phyloP scores from a whole-genome alignment of 2,113 vertebrate species.

The Hydrolagus affinis region DNA sequence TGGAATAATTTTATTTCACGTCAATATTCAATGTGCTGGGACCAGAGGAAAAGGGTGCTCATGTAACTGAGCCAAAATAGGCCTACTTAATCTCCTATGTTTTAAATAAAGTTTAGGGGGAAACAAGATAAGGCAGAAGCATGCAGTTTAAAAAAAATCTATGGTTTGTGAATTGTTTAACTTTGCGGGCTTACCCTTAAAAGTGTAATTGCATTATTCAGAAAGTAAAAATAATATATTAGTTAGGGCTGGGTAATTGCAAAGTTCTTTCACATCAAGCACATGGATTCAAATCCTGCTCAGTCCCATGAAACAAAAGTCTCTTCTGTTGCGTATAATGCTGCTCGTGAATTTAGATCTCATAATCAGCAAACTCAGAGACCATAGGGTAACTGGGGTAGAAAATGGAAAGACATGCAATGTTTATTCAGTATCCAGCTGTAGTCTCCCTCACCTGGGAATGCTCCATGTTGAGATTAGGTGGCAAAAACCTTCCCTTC shows the following conservation, averaged over 20 bases:
- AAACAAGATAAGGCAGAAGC: not conserved
- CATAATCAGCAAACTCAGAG: too few species aligned
- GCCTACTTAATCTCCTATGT: not conserved
- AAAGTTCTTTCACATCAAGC: not conserved
- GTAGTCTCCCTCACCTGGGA: too few species aligned
- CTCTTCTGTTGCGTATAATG: not conserved
- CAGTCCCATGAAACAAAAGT: not conserved
- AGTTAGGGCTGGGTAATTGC: not conserved
- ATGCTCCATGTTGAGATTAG: too few species aligned
- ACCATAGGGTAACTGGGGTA: too few species aligned
- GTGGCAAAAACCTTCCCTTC: too few species aligned
- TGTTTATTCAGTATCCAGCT: too few species aligned
- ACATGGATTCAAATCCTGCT: not conserved
- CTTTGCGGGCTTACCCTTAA: not conserved
- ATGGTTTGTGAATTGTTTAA: not conserved
- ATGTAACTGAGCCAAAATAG: too few species aligned
- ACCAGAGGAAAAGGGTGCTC: not conserved
- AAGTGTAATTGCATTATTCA: not conserved
- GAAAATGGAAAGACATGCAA: too few species aligned
- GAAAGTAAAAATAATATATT: not conserved
- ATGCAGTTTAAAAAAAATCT: not conserved
- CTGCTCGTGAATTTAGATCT: not conserved
- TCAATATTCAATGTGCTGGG: not conserved
- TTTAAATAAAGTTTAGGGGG: not conserved
- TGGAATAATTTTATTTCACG: not conserved